Evolutionary conservation across 2,797 vertebrate genomes (phyloP).

Genomic region (Phrynocephalus forsythii): DNA sequence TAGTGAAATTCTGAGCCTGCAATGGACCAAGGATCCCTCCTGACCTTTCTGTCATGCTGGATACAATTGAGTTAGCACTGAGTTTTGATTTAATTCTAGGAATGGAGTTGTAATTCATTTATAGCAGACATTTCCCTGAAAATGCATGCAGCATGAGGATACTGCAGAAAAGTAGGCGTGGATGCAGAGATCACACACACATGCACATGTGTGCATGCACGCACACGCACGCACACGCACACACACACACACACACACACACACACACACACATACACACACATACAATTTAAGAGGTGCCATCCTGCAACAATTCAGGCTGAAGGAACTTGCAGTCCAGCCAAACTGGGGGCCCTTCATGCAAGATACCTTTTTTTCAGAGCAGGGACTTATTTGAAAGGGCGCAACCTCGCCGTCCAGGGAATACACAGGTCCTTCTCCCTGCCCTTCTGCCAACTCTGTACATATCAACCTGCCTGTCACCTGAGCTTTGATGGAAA

Average conservation of each 20-base stretch:
- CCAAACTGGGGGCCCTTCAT: not conserved
- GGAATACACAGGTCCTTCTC: not conserved
- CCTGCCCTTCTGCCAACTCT: not conserved
- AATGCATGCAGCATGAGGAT: constrained; percentile 54
- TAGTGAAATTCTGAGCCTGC: not conserved
- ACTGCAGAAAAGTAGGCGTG: not conserved
- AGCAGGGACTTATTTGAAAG: not conserved
- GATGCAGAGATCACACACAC: not conserved
- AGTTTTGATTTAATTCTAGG: constrained; percentile 78
- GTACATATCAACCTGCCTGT: not conserved
- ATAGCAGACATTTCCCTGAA: constrained; percentile 60
- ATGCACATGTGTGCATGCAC: too few species aligned
- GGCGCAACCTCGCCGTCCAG: not conserved
- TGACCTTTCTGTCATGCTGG: constrained; percentile 71
- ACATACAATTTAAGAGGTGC: not conserved
- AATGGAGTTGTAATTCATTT: constrained; percentile 74
- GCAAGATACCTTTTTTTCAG: not conserved
- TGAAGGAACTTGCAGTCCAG: too few species aligned
- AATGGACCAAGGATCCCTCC: constrained; percentile 51
- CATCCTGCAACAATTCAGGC: not conserved
- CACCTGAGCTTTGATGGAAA: not conserved
- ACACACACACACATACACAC: too few species aligned
- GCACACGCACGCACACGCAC: too few species aligned
- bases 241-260: too few species aligned
- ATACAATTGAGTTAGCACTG: constrained; percentile 74